phyloP scores from a whole-genome alignment of 2,888 invertebrate genomes.

The Agrotis exclamationis region DNA sequence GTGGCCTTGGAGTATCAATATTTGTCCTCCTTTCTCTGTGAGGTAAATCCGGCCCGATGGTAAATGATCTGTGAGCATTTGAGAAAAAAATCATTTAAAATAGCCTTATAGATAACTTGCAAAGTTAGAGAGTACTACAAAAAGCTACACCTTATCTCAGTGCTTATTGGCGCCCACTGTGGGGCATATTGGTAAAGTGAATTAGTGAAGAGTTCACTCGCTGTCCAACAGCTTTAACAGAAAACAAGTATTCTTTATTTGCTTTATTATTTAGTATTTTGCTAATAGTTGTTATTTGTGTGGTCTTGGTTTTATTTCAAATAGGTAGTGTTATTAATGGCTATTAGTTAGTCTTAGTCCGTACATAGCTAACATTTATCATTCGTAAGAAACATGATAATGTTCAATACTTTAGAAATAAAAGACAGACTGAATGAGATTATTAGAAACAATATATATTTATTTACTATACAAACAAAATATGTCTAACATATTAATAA shows the following conservation, averaged over 20 bases:
- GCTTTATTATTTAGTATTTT: not conserved
- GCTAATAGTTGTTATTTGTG: not conserved
- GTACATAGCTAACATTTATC: not conserved
- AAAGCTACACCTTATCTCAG: not conserved
- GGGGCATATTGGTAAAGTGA: not conserved
- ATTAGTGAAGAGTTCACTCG: not conserved
- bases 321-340: not conserved
- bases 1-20: slow-evolving; percentile 73
- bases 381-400: not conserved
- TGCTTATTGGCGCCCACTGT: not conserved
- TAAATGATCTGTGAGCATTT: slow-evolving; percentile 24
- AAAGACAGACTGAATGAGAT: not conserved
- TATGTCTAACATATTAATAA: not conserved
- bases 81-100: slow-evolving; percentile 7
- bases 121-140: not conserved
- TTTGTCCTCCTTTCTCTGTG: slow-evolving; percentile 77
- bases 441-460: slow-evolving; percentile 12
- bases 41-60: slow-evolving; percentile 70
- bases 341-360: not conserved
- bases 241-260: not conserved
- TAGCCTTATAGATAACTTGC: not conserved
- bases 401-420: not conserved
- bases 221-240: no score
- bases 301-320: not conserved
- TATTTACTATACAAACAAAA: slow-evolving; percentile 29